Percentiles rank a stretch among this genome's conserved stretches.
Conservation (phyloP, 2,113 vertebrate genomes). For the Toxostoma redivivum region DNA sequence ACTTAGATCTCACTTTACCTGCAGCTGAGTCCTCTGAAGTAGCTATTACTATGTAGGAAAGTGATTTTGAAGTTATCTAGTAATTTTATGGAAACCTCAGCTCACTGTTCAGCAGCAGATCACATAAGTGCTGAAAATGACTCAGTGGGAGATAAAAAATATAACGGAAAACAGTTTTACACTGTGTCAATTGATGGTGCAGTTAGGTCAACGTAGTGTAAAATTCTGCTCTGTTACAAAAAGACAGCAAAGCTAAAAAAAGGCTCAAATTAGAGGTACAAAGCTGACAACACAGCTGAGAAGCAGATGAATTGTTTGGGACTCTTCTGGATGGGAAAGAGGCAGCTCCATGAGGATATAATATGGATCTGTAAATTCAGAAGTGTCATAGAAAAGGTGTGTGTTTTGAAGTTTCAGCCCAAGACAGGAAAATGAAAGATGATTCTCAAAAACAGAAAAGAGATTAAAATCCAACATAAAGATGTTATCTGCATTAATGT, state of each 20-base stretch:
- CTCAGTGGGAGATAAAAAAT: not conserved
- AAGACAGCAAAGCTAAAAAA: not conserved
- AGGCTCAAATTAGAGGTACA: not conserved
- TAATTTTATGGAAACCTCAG: not conserved
- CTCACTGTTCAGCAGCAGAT: not conserved
- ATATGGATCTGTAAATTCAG: not conserved
- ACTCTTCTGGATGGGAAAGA: not conserved
- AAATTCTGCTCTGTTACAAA: not conserved
- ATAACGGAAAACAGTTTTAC: not conserved
- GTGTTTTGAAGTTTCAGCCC: not conserved
- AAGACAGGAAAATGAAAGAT: not conserved
- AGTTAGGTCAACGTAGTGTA: not conserved
- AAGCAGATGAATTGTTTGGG: not conserved
- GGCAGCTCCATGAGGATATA: not conserved
- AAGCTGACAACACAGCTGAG: not conserved
- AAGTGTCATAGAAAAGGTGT: not conserved
- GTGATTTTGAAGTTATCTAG: not conserved
- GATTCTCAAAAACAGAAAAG: not conserved
- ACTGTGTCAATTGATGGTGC: not conserved
- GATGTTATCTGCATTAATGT: not conserved
- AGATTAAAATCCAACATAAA: not conserved
- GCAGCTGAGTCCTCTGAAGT: not conserved
- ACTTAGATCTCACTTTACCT: not conserved
- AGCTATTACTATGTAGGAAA: not conserved
- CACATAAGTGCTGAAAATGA: not conserved